Percentiles rank a stretch among this genome's conserved stretches.
Conservation (phyloP, 2,113 vertebrate genomes). For the Agelaius phoeniceus region DNA sequence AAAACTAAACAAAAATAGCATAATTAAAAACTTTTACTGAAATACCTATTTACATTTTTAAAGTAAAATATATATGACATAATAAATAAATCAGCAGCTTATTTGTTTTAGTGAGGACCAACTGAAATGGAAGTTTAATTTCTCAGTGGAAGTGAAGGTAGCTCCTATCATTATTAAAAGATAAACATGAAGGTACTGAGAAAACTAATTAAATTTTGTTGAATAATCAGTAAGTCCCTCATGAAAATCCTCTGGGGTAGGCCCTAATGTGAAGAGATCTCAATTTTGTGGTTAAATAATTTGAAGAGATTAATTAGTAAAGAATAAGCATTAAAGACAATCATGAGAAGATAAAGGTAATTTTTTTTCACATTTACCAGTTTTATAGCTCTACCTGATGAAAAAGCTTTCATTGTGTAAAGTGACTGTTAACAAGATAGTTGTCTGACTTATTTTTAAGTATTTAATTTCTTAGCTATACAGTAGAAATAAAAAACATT, state of each 20-base stretch:
- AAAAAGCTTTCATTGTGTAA: constrained; percentile 6
- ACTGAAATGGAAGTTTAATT: not conserved
- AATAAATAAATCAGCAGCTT: not conserved
- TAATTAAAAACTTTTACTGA: not conserved
- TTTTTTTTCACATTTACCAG: not conserved
- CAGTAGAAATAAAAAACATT: constrained; percentile 47
- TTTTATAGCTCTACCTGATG: not conserved
- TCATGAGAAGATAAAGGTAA: constrained; percentile 20
- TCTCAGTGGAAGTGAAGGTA: not conserved
- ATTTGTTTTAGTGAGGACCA: not conserved
- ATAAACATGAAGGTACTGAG: constrained; percentile 35
- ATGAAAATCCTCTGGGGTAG: constrained; percentile 28
- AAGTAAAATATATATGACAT: not conserved
- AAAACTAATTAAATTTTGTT: constrained; percentile 63
- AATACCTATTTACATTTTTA: not conserved
- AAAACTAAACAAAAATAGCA: not conserved
- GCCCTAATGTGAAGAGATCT: constrained; percentile 46
- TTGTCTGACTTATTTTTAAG: constrained; percentile 28
- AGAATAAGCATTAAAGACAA: constrained; percentile 72
- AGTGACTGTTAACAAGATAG: not conserved
- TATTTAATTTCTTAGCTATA: constrained; percentile 41
- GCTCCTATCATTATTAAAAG: constrained; percentile 33
- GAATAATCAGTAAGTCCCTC: constrained; percentile 46
- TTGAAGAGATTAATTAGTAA: constrained; percentile 69
- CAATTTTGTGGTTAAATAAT: constrained; percentile 65